Percentiles rank a stretch among this genome's conserved stretches.
Conservation (phyloP, 2,113 vertebrate species). For the Jaculus jaculus region DNA sequence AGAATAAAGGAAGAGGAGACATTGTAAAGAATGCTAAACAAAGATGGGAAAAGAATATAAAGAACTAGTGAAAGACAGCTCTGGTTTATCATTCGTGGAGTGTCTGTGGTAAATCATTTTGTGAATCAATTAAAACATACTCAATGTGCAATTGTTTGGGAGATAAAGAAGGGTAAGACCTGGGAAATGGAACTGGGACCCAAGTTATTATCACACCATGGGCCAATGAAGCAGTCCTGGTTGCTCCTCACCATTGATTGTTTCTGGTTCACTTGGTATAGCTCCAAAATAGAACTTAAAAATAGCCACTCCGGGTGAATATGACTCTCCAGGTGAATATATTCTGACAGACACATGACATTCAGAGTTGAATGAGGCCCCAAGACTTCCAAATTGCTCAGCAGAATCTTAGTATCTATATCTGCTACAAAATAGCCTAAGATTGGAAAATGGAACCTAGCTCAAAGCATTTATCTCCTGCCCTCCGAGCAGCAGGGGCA, state of each 20-base stretch:
- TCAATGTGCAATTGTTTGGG: neutral
- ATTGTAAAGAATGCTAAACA: neutral
- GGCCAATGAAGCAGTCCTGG: too few relatives aligned
- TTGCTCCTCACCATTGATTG: neutral
- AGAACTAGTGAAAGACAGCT: neutral
- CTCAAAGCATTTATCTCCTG: neutral
- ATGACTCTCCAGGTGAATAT: neutral
- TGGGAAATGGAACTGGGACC: neutral
- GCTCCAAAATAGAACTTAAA: neutral
- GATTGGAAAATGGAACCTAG: neutral
- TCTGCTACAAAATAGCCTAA: neutral
- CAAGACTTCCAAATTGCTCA: neutral
- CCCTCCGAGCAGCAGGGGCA: too few relatives aligned
- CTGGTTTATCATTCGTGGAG: neutral
- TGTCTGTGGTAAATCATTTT: neutral
- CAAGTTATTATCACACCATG: neutral
- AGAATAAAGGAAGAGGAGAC: neutral
- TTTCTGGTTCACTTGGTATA: neutral
- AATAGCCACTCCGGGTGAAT: neutral
- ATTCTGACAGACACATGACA: neutral
- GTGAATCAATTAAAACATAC: neutral
- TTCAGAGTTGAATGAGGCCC: neutral
- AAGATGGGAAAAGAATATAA: neutral
- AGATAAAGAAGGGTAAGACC: neutral
- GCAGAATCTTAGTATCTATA: neutral